Evolutionary conservation across 2,888 invertebrate genomes (phyloP).

Genomic region (Epistrophe grossulariae): DNA sequence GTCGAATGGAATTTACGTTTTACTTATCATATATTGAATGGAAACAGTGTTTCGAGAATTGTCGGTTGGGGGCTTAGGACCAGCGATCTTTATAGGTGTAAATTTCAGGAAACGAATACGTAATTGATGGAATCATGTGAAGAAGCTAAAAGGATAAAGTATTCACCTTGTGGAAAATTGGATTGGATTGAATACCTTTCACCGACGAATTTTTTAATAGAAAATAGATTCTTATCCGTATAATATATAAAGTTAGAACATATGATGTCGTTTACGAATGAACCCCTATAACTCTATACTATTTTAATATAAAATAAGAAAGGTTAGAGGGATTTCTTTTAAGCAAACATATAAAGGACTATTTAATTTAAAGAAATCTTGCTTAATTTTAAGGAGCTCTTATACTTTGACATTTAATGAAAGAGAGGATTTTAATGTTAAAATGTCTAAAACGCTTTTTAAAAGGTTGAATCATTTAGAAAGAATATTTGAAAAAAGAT

Average conservation of each 20-base stretch:
- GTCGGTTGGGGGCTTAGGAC: conserved; percentile 44
- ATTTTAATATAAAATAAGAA: conserved; percentile 36
- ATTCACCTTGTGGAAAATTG: conserved; percentile 73
- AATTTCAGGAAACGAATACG: conserved; percentile 72
- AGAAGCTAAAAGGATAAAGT: conserved; percentile 71
- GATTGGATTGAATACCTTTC: conserved; percentile 76
- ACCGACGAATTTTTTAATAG: conserved; percentile 69
- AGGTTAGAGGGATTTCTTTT: conserved; percentile 27
- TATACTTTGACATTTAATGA: background rate
- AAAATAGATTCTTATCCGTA: conserved; percentile 38
- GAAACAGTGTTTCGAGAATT: conserved; percentile 55
- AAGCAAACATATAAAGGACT: background rate
- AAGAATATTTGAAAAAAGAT: too few species aligned
- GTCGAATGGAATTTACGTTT: conserved; percentile 75
- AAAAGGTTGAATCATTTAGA: too few species aligned
- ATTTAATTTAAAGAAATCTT: background rate
- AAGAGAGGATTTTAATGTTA: background rate
- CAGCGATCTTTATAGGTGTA: conserved; percentile 67
- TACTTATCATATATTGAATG: conserved; percentile 72
- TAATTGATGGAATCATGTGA: conserved; percentile 75
- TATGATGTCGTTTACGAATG: conserved; percentile 35
- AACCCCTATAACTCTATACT: background rate
- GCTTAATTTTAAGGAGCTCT: background rate
- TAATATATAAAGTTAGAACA: conserved; percentile 46
- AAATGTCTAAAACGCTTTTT: too few species aligned